Conservation (phyloP, 2,797 vertebrate genomes). For the Takifugu ocellatus region DNA sequence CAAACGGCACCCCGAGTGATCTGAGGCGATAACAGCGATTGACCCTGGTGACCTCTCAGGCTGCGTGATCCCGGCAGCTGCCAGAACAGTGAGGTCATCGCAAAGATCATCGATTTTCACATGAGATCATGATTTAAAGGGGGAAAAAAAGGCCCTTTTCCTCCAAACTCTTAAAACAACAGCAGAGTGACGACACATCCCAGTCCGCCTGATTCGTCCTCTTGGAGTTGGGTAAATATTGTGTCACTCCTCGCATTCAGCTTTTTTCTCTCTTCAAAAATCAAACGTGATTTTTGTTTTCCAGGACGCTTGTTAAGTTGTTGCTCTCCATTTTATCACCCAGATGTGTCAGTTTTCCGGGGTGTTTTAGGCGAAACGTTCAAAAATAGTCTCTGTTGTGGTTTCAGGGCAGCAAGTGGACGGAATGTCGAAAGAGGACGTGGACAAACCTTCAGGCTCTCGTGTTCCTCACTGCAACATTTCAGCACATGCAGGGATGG, state of each 20-base stretch:
- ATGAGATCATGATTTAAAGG: slow-evolving; percentile 45
- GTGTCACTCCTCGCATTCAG: slow-evolving; percentile 42
- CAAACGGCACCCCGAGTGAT: too few species aligned
- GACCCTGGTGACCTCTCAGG: neutral
- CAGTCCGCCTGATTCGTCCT: slow-evolving; percentile 39
- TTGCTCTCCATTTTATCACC: too few species aligned
- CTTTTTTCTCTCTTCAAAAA: slow-evolving; percentile 1
- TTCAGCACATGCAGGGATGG: too few species aligned
- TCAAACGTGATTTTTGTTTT: neutral
- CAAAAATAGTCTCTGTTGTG: too few species aligned
- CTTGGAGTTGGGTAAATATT: slow-evolving; percentile 57
- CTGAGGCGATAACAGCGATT: too few species aligned
- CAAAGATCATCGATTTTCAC: slow-evolving; percentile 28
- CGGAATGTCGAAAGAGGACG: too few species aligned
- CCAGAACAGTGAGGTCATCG: slow-evolving; percentile 47
- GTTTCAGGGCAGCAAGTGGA: too few species aligned
- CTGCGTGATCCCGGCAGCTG: slow-evolving; percentile 8
- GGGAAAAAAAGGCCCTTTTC: slow-evolving; percentile 13
- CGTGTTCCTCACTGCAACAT: too few species aligned
- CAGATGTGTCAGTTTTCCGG: too few species aligned
- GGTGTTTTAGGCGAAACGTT: too few species aligned
- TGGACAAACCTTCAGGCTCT: too few species aligned
- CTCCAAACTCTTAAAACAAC: slow-evolving; percentile 37
- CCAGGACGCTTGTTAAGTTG: neutral
- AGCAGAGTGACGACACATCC: slow-evolving; percentile 12